Evolutionary conservation across 2,888 invertebrate genomes (phyloP), one percentile per base, ranked within the genome.

Genomic region (Drosophila silvestris): DNA sequence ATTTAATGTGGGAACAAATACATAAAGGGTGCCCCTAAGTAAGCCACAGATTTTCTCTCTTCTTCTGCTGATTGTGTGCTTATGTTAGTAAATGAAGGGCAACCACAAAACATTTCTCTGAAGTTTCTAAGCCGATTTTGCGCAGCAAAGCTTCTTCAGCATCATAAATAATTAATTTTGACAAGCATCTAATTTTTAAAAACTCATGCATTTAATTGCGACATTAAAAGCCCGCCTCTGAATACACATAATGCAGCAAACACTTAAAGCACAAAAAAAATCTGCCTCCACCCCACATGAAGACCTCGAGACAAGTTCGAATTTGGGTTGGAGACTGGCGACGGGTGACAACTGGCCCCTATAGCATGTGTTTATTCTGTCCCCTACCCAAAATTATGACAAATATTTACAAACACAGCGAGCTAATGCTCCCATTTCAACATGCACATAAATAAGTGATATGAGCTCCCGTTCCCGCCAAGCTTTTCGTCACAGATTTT

Each of bases 381-480:
- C 30, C 22, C 33, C 53, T 54, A 41, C 41, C 79, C 73, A 72
- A 41, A 75, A 85, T 89, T 91, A 90, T 91, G 90, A 91, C 91
- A 87, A 91, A 87, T 91, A 91, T 91, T 91, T 91, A 91, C 85
- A 91, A 90, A 91, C 90, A 91, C 60, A 73, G 59, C 61, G 67
- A 73, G 70, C 89, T 90, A 85, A 87, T 91, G 92, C 90, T 85
- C 83, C 86, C 92, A 89, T 91, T 92, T 92, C 92, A 92, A 82
- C 92, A 85, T 80, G 71, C 68, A 77, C 86, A 92, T 92, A 92
- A 92, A 92, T 92, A 90, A 89, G 86, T 89, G 78, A 83, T 85
- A 81, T 72, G 89, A 83, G 73, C 69, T 75, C 81, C 83, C 80
- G 59, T 62, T 51, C 54, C 51, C 64, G 41, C 50, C 60, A 70